A percentile compares a stretch with the other conserved stretches of the same genome.
These are phyloP conservation scores for Orientallactaga bullata DNA, from an alignment of 2,113 vertebrate genomes.

Conservation along the genomic window DNA sequence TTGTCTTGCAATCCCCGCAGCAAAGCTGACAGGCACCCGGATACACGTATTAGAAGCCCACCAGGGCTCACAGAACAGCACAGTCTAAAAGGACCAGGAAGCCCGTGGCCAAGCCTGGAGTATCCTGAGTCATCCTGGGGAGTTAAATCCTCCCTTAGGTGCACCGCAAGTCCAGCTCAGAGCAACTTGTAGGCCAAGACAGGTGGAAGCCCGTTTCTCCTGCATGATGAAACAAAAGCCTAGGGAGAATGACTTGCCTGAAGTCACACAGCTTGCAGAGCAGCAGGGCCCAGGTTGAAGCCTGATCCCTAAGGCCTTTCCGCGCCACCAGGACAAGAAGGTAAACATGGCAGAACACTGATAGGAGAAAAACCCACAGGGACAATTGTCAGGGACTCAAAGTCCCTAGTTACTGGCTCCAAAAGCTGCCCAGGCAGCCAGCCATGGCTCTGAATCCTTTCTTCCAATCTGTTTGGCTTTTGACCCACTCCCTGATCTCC, in stretches of 20 bases:
- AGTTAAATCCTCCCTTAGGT: neutral
- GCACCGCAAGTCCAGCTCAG: neutral
- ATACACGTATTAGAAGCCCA: no score
- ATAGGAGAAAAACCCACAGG: neutral
- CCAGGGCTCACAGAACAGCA: neutral
- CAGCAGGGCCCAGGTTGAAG: neutral
- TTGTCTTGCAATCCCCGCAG: neutral
- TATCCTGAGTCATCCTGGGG: neutral
- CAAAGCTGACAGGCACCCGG: neutral
- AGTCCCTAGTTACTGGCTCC: neutral
- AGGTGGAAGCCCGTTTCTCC: neutral
- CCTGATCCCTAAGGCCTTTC: neutral
- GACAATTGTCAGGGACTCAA: neutral
- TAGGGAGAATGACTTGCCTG: neutral
- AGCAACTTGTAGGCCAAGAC: neutral
- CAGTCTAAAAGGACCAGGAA: neutral
- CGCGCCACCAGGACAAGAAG: no score
- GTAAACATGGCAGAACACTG: no score
- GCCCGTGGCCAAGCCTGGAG: no score
- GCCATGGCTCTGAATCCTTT: neutral
- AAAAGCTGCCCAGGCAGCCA: neutral
- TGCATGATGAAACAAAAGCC: neutral
- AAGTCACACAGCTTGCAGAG: neutral
- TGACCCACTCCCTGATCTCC: neutral
- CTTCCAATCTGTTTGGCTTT: neutral